A percentile compares a stretch with the other conserved stretches of the same genome.
Conservation (phyloP, 2,113 vertebrate genomes). For the Dasyurus viverrinus region DNA sequence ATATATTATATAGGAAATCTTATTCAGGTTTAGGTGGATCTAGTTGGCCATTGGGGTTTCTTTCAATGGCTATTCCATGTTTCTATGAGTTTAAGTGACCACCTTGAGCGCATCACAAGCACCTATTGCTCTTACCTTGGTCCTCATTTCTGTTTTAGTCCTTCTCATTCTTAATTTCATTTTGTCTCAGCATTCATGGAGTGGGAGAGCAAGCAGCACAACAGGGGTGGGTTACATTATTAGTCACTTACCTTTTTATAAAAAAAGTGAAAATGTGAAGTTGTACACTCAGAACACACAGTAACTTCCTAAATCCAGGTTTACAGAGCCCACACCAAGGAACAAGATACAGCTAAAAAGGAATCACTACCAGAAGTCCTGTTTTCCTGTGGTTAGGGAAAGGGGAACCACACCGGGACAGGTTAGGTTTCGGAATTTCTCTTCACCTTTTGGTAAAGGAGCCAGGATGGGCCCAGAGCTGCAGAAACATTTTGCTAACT, state of each 20-base stretch:
- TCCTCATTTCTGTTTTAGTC: slow-evolving; percentile 63
- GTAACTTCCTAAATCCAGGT: slow-evolving; percentile 84
- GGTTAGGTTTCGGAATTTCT: slow-evolving; percentile 55
- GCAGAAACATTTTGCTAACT: background rate
- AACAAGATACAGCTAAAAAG: slow-evolving; percentile 68
- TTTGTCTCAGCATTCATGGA: slow-evolving; percentile 29
- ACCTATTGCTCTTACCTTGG: background rate
- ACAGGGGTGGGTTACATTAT: slow-evolving; percentile 48
- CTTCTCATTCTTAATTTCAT: slow-evolving; percentile 72
- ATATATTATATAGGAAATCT: background rate
- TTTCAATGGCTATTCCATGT: background rate
- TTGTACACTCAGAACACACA: slow-evolving; percentile 61
- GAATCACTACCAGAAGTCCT: slow-evolving; percentile 67
- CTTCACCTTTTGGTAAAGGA: background rate
- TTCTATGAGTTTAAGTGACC: background rate
- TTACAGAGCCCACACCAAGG: slow-evolving; percentile 42
- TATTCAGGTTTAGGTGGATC: background rate
- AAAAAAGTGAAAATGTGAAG: slow-evolving; percentile 87
- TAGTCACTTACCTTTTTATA: slow-evolving; percentile 75
- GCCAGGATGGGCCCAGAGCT: background rate
- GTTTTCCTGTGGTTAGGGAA: slow-evolving; percentile 70
- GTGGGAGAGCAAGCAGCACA: slow-evolving; percentile 49
- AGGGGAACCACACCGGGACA: slow-evolving; percentile 77
- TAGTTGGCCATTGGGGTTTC: background rate
- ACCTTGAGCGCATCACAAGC: background rate